Base-by-base conservation (phyloP, 2,113 vertebrate species). In the Calyptomena viridis region DNA sequence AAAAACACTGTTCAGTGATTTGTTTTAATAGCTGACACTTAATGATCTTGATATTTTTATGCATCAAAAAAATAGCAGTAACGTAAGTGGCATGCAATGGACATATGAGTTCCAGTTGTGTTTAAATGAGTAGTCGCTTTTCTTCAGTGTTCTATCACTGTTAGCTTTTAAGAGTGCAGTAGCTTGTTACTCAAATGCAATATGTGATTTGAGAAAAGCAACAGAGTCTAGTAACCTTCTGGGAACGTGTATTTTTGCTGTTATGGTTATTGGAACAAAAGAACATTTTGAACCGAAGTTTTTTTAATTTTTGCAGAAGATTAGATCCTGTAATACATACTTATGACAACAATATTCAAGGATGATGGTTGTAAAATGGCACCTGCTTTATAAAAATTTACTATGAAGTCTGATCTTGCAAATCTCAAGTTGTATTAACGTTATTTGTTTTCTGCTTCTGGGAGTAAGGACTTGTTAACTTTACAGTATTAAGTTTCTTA, bases 21-120 rank as follows among this genome's bases (percentile, higher is more conserved):
- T 97, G 93, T 97, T 97, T 95, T 90, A 94, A 87, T 90, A 95
- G 89, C 93, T 97, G 94, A 95, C 91, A 95, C 75, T 78, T 91
- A 91, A 96, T 64, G 82, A 82, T 95, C 87, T 96, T 91, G 66
- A 66, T 97, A 95, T 95, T 97, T 97, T 98, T 97, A 95, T 94
- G 95, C 77, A 89, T 96, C 80, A 94, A 91, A 96, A 93, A 94
- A 93, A 56, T 62, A 95, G 60, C 87, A 94, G 87, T 93, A 94
- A 97, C 77, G 69, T 97, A 95, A 90, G 89, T 96, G 92, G 96
- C 96, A 97, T 97, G 96, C 92, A 94, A 75, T 94, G 83, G 66
- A 82, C 88, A 95, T 89, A 55, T 87, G 69, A 92, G 50, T 96
- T 97, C 89, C 94, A 94, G 74, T 82, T 89, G 81, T 97, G 89